Base-by-base conservation (phyloP, 1,140 invertebrate species). In the Drosophila sproati region DNA sequence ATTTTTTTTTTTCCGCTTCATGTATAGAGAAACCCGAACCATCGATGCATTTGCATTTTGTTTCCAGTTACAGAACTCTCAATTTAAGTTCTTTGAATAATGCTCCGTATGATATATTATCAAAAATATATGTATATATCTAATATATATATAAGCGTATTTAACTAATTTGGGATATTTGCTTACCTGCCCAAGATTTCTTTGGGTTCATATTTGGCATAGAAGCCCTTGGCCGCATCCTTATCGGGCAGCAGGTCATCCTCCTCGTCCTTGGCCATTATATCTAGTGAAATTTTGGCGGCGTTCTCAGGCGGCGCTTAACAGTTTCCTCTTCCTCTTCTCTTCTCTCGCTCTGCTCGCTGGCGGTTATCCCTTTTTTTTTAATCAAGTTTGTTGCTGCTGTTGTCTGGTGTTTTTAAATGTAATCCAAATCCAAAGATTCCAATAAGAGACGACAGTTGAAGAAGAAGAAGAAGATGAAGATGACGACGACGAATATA, bases 191-290 rank as follows among this genome's bases (percentile, higher is more conserved):
- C 98, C 56, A 99, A 95, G 79, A 99, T 97, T 94, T 99, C 98
- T 93, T 99, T 99, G 3, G 98, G 98, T 93, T 99, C 98, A 93
- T 99, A 99, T 94, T 98, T 98, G 10, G 98, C 98, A 93, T 99
- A 99, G 93, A 99, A 99, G 88, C 96, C 97, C 93, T 97, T 97
- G 4, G 97, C 97, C 69, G 96, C 97, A 94, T 97, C 96, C 94
- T 97, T 97, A 93, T 98, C 97, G 5, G 97, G 97, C 66, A 98
- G 93, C 90, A 96, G 94, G 92, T 97, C 96, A 78, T 97, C 96
- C 60, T 95, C 95, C 92, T 97, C 97, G 80, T 96, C 96, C 92
- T 97, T 96, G 45, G 96, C 96, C 91, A 92, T 92, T 71, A 80
- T 50, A 77, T 78, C 79, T 66, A 82, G 91, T 74, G 90, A 91